Conservation (phyloP, 2,888 invertebrate species). For the Ephialtes manifestator region DNA sequence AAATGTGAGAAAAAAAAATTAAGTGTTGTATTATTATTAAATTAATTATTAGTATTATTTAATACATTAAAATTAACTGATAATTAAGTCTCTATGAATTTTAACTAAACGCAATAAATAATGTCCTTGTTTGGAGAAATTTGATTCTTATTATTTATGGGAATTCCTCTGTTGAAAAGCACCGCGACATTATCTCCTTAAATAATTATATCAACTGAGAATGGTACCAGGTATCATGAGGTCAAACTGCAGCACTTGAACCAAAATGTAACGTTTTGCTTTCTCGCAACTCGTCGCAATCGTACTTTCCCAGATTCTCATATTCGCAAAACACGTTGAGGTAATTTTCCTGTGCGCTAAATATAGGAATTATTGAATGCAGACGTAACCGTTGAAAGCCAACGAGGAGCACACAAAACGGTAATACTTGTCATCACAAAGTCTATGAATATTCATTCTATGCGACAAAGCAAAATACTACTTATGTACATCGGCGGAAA, state of each 20-base stretch:
- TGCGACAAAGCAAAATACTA: conserved; percentile 25
- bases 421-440: conserved; percentile 22
- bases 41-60: too few relatives aligned
- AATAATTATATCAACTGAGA: not conserved
- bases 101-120: too few relatives aligned
- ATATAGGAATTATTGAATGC: conserved; percentile 74
- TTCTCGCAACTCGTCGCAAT: conserved; percentile 37
- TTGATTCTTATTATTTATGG: too few relatives aligned
- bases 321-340: conserved; percentile 47
- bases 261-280: conserved; percentile 12
- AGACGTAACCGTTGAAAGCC: conserved; percentile 34
- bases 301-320: conserved; percentile 65
- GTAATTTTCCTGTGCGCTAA: conserved; percentile 62
- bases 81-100: too few relatives aligned
- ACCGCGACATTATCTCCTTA: not conserved
- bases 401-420: conserved; percentile 35
- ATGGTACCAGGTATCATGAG: not conserved
- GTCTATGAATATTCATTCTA: conserved; percentile 19
- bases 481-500: conserved; percentile 35
- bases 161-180: too few relatives aligned
- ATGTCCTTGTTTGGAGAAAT: too few relatives aligned
- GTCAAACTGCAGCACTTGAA: not conserved
- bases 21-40: too few relatives aligned
- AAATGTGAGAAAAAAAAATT: too few relatives aligned
- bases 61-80: too few relatives aligned